phyloP scores from a whole-genome alignment of 2,797 vertebrate genomes.

The Anas georgica region DNA sequence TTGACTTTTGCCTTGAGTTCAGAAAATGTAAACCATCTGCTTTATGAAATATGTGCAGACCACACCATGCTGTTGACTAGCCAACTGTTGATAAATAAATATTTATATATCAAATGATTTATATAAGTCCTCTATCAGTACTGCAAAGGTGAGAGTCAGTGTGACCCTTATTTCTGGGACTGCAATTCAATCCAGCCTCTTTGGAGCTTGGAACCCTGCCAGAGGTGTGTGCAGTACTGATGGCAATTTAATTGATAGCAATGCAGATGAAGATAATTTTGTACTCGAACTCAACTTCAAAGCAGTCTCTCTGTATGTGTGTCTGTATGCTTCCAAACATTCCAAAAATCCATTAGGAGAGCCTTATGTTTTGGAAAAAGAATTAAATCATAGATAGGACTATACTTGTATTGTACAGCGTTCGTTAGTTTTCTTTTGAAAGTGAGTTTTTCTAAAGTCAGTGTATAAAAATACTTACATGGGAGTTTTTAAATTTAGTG shows the following conservation, averaged over 20 bases:
- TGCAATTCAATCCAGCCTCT: conserved; percentile 16
- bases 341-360: background rate
- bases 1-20: conserved; percentile 53
- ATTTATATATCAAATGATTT: conserved; percentile 57
- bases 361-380: background rate
- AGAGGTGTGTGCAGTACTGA: background rate
- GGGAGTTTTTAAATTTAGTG: background rate
- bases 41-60: conserved; percentile 48
- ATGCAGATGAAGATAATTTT: conserved; percentile 24
- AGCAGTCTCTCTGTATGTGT: background rate
- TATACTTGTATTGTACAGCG: background rate
- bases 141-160: conserved; percentile 30
- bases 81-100: conserved; percentile 65
- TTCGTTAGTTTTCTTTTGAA: conserved; percentile 3
- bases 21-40: conserved; percentile 58
- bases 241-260: conserved; percentile 40
- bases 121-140: conserved; percentile 52
- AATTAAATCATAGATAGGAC: background rate
- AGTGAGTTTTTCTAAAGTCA: background rate
- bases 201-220: conserved; percentile 26
- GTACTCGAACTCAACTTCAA: background rate
- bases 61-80: conserved; percentile 38
- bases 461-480: conserved; percentile 4
- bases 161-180: conserved; percentile 50
- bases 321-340: background rate